Base-by-base conservation (phyloP, 1,140 invertebrate species). In the Vanessa tameamea region DNA sequence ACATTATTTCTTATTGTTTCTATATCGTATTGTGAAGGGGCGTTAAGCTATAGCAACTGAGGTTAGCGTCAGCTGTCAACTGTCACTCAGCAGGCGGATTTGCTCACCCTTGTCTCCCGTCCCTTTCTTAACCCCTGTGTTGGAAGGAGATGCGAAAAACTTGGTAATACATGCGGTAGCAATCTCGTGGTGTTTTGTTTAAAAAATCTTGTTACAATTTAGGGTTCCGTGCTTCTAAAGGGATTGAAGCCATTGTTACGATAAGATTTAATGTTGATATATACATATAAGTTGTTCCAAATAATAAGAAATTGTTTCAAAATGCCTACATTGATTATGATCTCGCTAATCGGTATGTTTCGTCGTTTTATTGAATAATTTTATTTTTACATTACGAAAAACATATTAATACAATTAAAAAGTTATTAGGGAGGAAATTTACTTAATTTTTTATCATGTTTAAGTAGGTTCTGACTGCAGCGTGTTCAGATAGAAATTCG, bases 81-180 rank as follows among this genome's bases (percentile, higher is more conserved):
- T 84, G 86, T 88, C 85, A 86, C 82, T 86, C 87, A 82, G 59
- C 63, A 68, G 64, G 64, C 80, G 83, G 85, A 86, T 87, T 88
- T 86, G 79, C 68, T 72, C 73, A 79, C 77, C 79, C 78, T 69
- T 50, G 50, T 59, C 31, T 16, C 53, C 20, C n/a, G 16, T 79
- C 76, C 20, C 53, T n/a, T 20, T 79, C 76, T 74, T 53, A 66
- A 13, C 15, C 55, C 61, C 51, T 26, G 43, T 5, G 57, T 20
- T 64, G 61, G 43, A 72, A 16, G 3, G 57, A 69, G 64, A 43
- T 55, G 76, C 26, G 47, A 23, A n/a, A 53, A n/a, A 53, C n/a
- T 53, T 43, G 31, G 51, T 64, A 47, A 14, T 74, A 51, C 65
- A 61, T 13, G 65, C 63, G 51, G 65, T 73, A 48, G 61, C 70